Conservation (phyloP, 2,797 vertebrate species). For the Gadopsis marmoratus region DNA sequence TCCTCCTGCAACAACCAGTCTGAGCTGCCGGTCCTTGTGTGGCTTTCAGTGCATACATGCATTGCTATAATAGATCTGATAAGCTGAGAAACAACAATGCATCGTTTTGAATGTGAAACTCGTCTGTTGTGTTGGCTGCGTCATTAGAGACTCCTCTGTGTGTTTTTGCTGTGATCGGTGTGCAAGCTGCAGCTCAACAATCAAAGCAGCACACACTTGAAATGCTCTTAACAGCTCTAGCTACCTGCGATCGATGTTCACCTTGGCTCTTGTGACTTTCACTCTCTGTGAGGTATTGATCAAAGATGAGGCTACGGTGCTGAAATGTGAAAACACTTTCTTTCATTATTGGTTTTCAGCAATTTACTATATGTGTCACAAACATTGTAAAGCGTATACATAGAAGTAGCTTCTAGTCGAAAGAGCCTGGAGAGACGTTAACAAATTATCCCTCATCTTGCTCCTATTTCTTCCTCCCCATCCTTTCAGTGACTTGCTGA, state of each 20-base stretch:
- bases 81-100: slow-evolving; percentile 12
- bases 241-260: slow-evolving; percentile 73
- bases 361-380: not conserved
- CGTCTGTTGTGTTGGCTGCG: slow-evolving; percentile 32
- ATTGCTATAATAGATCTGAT: slow-evolving; percentile 21
- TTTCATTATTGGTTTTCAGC: slow-evolving; percentile 28
- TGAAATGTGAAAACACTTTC: slow-evolving; percentile 43
- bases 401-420: slow-evolving; percentile 11
- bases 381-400: slow-evolving; percentile 13
- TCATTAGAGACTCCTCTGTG: slow-evolving; percentile 35
- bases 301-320: slow-evolving; percentile 21
- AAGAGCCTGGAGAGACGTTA: slow-evolving; percentile 49
- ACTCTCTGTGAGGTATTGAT: slow-evolving; percentile 67
- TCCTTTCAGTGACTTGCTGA: slow-evolving; percentile 21
- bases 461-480: slow-evolving; percentile 14
- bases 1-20: slow-evolving; percentile 29
- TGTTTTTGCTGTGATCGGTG: slow-evolving; percentile 44
- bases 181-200: slow-evolving; percentile 42
- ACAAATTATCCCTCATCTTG: slow-evolving; percentile 40
- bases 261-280: slow-evolving; percentile 74
- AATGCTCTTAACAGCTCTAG: slow-evolving; percentile 64
- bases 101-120: slow-evolving; percentile 25
- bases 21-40: slow-evolving; percentile 16
- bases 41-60: slow-evolving; percentile 10
- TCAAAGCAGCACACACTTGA: slow-evolving; percentile 62